A percentile compares a stretch with the other conserved stretches of the same genome.
phyloP scores from a whole-genome alignment of 2,888 invertebrate species.

The Crepidodera aurea region DNA sequence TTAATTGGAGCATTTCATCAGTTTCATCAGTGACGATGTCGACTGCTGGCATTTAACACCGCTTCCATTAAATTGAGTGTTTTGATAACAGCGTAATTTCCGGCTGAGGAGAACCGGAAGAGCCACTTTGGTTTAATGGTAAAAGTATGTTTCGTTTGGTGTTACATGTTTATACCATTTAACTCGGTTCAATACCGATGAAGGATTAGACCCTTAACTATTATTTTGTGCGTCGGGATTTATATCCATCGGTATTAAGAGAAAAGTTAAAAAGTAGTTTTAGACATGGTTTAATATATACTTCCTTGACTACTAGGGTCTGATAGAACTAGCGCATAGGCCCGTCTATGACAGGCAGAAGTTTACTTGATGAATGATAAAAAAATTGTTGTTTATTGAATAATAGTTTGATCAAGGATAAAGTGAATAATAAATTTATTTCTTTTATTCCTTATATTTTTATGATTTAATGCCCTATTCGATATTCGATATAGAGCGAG shows the following conservation, averaged over 20 bases:
- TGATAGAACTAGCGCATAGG: too few relatives aligned
- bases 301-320: too few relatives aligned
- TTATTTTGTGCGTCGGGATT: conserved; percentile 16
- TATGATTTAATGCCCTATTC: too few relatives aligned
- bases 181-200: conserved; percentile 46
- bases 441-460: too few relatives aligned
- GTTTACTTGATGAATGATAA: too few relatives aligned
- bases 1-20: neutral
- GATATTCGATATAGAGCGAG: too few relatives aligned
- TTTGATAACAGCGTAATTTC: conserved; percentile 53
- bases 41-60: conserved; percentile 19
- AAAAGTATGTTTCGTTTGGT: conserved; percentile 37
- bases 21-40: conserved; percentile 5
- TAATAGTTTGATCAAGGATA: too few relatives aligned
- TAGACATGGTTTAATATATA: too few relatives aligned
- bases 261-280: conserved; percentile 56
- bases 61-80: conserved; percentile 43
- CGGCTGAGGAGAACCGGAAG: conserved; percentile 53
- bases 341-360: too few relatives aligned
- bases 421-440: too few relatives aligned
- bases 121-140: conserved; percentile 41
- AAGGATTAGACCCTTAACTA: conserved; percentile 27
- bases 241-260: conserved; percentile 53
- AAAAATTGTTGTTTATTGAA: too few relatives aligned
- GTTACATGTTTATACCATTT: conserved; percentile 60